Base-by-base conservation (phyloP, 2,888 invertebrate genomes). In the Nymphalis urticae region DNA sequence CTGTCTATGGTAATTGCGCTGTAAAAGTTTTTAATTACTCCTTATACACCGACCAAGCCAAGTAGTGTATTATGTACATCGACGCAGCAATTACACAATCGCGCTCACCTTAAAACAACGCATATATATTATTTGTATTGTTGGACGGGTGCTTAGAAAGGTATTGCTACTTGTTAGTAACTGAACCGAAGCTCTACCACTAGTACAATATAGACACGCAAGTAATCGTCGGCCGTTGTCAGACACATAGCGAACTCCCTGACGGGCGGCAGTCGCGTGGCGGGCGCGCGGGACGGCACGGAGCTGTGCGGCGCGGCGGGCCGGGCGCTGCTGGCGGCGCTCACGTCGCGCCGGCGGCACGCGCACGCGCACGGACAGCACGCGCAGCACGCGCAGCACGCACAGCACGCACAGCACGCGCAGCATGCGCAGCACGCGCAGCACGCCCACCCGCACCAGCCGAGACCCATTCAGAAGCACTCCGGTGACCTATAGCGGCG, bases 261-360 rank as follows among this genome's bases (percentile, higher is more conserved):
- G 77, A 92, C 93, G 72, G 94, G 94, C 72, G 93, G 94, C 67
- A 89, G 93, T 36, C 92, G 93, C 42, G 93, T 94, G 64, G 91
- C 90, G 65, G 89, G 90, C 63, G 93, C 94, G 17, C 86, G 94
- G 8, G 95, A 95, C 89, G 95, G 95, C 68, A 90, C 94, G 78
- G 95, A 92, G 80, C 77, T 92, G 70, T 89, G 90, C 75, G 77
- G 69, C 0, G 69, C 56, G 7, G 72, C 87, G 0, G 92, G 81
- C 1, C 82, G 88, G 19, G 86, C 88, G 19, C 79, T 92, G 63
- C 80, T 82, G 8, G 77, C 76, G 5, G 83, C 87, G 2, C 74
- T 79, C 48, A 51, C 72, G 48, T 75, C 75, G 21, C 77, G 76
- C 60, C 73, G 73, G 70, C 70, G 70, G 66, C 72, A 71, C 50